Base-by-base conservation (phyloP, 2,113 vertebrate species). In the Aptenodytes patagonicus region DNA sequence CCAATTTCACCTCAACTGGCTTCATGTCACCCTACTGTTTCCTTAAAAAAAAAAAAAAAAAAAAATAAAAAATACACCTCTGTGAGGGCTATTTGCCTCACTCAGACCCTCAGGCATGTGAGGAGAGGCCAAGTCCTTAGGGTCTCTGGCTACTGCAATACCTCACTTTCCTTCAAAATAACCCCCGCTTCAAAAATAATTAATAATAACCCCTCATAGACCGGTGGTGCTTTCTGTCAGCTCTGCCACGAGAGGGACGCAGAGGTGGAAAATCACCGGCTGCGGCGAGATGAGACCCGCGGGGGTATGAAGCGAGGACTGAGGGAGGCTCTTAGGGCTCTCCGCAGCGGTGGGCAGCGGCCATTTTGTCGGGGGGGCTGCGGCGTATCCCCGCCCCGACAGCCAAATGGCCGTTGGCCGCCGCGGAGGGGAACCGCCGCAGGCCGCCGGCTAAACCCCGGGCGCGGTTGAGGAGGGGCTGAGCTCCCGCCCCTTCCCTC, bases 311-410 rank as follows among this genome's bases (percentile, higher is more conserved):
- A 8, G 4, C 0, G 4, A 7, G 18, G 1, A 24, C 3, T 1
- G 15, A 4, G 7, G 4, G 14, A 3, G 6, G 6, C 7, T 3
- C 3, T 1, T 5, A 10, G 2, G 3, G 1, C 0, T 6, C 4
- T 1, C 47, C 8, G 3, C 0, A 1, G 11, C 4, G 3, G 3
- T 4, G 2, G 7, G 10, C 7, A 1, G 44, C 42, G 2, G 66
- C 60, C 77, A 65, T 69, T n/a, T 58, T 52, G 5, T 1, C 1
- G 1, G 4, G 13, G 3, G 20, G 31, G 31, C 8, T 1, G 7
- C 3, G 0, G 21, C 7, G 0, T 5, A 4, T 5, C 4, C 8
- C 13, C 3, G 0, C 8, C 2, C 10, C 18, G 0, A 17, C 25
- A 2, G 13, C 14, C 34, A 6, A 9, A 46, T 15, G 55, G n/a